Conservation (phyloP, 2,113 vertebrate species). For the Morphnarchus princeps region DNA sequence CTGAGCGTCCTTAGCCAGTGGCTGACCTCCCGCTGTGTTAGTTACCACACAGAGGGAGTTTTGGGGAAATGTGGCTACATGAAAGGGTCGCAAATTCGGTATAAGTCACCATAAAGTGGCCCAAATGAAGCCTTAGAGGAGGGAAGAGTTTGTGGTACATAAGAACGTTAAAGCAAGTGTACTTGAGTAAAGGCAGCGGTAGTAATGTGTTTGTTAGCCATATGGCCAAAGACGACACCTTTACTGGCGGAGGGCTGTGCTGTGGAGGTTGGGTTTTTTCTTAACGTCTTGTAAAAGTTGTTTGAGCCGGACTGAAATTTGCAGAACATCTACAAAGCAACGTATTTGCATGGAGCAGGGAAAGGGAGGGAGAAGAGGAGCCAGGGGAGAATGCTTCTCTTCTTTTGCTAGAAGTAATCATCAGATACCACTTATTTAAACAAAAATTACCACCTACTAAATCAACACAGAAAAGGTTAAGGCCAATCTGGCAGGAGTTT, state of each 20-base stretch:
- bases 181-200: background rate
- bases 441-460: background rate
- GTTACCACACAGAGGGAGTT: background rate
- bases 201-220: background rate
- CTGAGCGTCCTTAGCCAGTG: background rate
- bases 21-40: background rate
- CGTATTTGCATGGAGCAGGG: background rate
- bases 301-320: background rate
- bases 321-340: background rate
- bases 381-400: background rate
- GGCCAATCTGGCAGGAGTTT: background rate
- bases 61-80: background rate
- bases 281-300: background rate
- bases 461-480: background rate
- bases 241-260: background rate
- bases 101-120: background rate
- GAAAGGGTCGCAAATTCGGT: background rate
- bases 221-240: background rate
- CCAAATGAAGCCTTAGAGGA: background rate
- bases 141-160: accelerated
- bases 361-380: background rate
- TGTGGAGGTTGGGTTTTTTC: background rate
- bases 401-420: background rate
- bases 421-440: background rate
- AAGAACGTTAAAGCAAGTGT: background rate